These are phyloP conservation scores for Eurosta solidaginis DNA, from an alignment of 1,140 invertebrate species.

Conservation along the genomic window DNA sequence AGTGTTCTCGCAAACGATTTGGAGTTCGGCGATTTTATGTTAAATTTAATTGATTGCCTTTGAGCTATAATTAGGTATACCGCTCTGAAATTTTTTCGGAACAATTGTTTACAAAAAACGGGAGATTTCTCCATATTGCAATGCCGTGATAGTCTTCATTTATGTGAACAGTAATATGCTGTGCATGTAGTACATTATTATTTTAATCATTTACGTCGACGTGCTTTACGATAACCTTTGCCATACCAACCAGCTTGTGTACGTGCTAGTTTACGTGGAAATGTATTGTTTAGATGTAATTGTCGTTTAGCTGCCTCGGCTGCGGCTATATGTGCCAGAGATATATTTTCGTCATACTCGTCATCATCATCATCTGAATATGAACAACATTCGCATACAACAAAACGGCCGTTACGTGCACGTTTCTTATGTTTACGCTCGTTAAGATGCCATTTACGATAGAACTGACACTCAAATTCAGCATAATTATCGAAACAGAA, in stretches of 20 bases:
- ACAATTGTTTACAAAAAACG: no score
- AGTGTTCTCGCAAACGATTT: no score
- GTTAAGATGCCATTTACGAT: conserved; percentile 58
- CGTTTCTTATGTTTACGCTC: conserved; percentile 59
- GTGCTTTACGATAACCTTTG: conserved; percentile 64
- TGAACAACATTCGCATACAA: conserved; percentile 65
- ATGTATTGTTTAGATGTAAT: conserved; percentile 57
- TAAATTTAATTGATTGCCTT: no score
- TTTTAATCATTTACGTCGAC: conserved; percentile 53
- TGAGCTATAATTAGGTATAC: no score
- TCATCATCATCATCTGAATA: conserved; percentile 61
- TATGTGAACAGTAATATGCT: no score
- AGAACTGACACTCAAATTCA: conserved; percentile 64
- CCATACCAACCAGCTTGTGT: conserved; percentile 67
- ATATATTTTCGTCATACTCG: conserved; percentile 59
- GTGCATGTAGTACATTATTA: no score
- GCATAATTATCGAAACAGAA: conserved; percentile 65
- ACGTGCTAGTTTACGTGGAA: conserved; percentile 52
- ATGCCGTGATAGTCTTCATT: no score
- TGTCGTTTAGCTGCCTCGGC: conserved; percentile 52
- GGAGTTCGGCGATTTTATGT: no score
- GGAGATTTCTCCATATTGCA: no score
- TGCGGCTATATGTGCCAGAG: conserved; percentile 53
- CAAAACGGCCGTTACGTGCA: conserved; percentile 60
- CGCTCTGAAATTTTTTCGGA: no score